These are phyloP conservation scores for Porites australiensis DNA, from an alignment of 64 coral and sea anemone genomes.

Conservation along the genomic window DNA sequence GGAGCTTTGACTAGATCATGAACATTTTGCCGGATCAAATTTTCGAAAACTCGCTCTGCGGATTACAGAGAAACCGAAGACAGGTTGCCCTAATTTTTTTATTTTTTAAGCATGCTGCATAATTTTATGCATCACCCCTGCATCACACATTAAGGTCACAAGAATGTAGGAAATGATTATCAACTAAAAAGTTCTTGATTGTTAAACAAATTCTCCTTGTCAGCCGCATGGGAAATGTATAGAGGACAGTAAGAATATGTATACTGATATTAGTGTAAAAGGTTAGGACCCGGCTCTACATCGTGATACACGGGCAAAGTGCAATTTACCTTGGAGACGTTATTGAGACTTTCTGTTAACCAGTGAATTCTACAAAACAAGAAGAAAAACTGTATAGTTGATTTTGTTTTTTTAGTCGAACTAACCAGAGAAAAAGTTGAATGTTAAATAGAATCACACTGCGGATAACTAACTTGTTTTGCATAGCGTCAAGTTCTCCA, in stretches of 20 bases:
- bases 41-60: no score
- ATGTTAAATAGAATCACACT: neutral
- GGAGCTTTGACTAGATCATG: no score
- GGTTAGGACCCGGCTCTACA: neutral
- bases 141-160: no score
- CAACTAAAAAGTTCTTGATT: no score
- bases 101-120: no score
- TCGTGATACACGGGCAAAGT: neutral
- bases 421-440: neutral
- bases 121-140: no score
- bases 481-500: neutral
- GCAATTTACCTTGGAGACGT: constrained; percentile 66
- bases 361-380: constrained; percentile 73
- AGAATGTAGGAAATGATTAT: no score
- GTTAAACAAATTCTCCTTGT: neutral
- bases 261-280: neutral
- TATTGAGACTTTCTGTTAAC: constrained; percentile 80
- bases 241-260: neutral
- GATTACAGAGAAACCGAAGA: no score
- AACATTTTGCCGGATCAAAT: no score
- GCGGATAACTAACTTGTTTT: constrained; percentile 1
- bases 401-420: neutral
- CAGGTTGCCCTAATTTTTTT: no score
- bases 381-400: neutral
- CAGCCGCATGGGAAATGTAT: neutral